Evolutionary conservation across 2,113 vertebrate species (phyloP), one percentile per base, ranked within the genome.

Genomic region (Ammodramus savannarum): DNA sequence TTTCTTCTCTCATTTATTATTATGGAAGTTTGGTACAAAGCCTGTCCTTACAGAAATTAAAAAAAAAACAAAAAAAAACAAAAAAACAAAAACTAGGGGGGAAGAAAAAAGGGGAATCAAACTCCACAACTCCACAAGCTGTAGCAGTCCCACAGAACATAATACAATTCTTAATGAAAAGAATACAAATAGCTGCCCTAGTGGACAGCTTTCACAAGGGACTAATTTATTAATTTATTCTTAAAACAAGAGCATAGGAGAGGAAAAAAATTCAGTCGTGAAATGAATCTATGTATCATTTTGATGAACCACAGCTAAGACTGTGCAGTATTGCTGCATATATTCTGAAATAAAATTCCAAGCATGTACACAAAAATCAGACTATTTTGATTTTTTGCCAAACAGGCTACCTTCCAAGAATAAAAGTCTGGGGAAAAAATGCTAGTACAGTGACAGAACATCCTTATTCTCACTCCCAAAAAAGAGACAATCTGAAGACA

Each of bases 381-480:
- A 73, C 59, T 95, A 85, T 83, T 89, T 93, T 95, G 95, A 85
- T 80, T 91, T 96, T 94, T 96, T 95, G 91, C 91, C 94, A 96
- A 84, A 95, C 63, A 95, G 91, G 91, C 93, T 95, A 94, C 82
- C 75, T 95, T 97, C 96, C 96, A 96, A 97, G 88, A 96, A 92
- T 39, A 92, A 90, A 96, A 95, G 85, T 94, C 85, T 95, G 94
- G 94, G 94, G 94, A 77, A 94, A 96, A 97, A 95, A 88, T 58
- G 67, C 55, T 83, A 76, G 59, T 74, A 54, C 59, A 74, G 75
- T 86, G 85, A 91, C 75, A 93, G 88, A 93, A 91, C 79, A 86
- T 88, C 67, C 55, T 59, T 48, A 88, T 94, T 94, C 75, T 95
- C 90, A 90, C 38, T 93, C 67, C 59, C 69, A 46, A 88, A 90